These are phyloP conservation scores for Chiropotes sagulatus DNA, from an alignment of 2,797 vertebrate genomes.

Conservation along the genomic window DNA sequence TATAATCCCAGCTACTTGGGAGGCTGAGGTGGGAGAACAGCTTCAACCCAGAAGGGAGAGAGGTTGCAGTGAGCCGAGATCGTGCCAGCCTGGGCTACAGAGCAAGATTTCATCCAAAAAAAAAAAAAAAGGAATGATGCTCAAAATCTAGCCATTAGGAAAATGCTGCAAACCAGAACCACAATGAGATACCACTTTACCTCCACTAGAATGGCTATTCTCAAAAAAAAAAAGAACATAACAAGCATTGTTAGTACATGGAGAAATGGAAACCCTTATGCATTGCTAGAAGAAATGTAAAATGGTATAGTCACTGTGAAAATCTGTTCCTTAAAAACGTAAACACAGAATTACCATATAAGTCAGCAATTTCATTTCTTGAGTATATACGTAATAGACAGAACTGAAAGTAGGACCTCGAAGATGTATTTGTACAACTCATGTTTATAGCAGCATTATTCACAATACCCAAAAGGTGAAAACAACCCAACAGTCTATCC, in stretches of 20 bases:
- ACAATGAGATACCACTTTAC: neutral
- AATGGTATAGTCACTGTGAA: neutral
- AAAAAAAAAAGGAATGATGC: neutral
- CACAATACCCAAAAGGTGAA: neutral
- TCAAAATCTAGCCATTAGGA: neutral
- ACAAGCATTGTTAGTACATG: neutral
- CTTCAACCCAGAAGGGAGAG: too few relatives aligned
- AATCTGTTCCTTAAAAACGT: constrained; percentile 26
- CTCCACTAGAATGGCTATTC: neutral
- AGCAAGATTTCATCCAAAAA: too few relatives aligned
- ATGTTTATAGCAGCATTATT: neutral
- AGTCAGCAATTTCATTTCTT: neutral
- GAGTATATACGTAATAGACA: neutral
- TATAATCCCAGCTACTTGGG: too few relatives aligned
- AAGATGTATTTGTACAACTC: neutral
- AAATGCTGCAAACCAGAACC: constrained; percentile 12
- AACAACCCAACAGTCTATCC: neutral
- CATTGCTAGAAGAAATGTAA: neutral
- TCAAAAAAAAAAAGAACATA: neutral
- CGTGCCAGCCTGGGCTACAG: too few relatives aligned
- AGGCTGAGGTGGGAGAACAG: too few relatives aligned
- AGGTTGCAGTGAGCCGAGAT: too few relatives aligned
- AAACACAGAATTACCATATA: neutral
- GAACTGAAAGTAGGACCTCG: neutral
- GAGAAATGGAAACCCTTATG: neutral